Evolutionary conservation across 2,113 vertebrate species (phyloP).

Genomic region (Oreocharis arfaki): DNA sequence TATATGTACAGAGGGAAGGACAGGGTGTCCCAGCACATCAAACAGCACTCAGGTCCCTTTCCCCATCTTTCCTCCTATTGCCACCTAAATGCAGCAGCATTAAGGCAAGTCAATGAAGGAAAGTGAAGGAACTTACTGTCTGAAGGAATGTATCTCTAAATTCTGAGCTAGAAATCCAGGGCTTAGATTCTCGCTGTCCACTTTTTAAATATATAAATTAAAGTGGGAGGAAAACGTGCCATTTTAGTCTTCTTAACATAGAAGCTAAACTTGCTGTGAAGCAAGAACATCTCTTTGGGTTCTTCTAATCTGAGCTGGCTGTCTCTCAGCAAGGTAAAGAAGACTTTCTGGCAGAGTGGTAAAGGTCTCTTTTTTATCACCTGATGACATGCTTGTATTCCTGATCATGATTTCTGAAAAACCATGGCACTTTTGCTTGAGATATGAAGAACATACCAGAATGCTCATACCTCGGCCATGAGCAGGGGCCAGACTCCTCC

Average conservation of each 20-base stretch:
- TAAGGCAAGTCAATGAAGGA: not conserved
- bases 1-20: not conserved
- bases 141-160: not conserved
- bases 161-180: not conserved
- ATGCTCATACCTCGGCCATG: not conserved
- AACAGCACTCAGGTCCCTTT: not conserved
- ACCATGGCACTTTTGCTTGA: not conserved
- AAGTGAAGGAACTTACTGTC: not conserved
- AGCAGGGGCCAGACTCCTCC: not conserved
- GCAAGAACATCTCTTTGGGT: not conserved
- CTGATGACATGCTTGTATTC: not conserved
- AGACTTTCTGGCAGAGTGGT: not conserved
- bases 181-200: not conserved
- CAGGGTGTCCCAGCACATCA: not conserved
- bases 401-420: not conserved
- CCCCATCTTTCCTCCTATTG: not conserved
- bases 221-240: fast-evolving
- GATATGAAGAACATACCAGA: not conserved
- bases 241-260: not conserved
- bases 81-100: not conserved
- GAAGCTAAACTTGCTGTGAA: not conserved
- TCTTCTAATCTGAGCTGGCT: not conserved
- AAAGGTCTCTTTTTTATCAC: not conserved
- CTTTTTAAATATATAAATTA: not conserved
- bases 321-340: not conserved